phyloP scores from a whole-genome alignment of 2,888 invertebrate genomes.

The Allygus modestus region DNA sequence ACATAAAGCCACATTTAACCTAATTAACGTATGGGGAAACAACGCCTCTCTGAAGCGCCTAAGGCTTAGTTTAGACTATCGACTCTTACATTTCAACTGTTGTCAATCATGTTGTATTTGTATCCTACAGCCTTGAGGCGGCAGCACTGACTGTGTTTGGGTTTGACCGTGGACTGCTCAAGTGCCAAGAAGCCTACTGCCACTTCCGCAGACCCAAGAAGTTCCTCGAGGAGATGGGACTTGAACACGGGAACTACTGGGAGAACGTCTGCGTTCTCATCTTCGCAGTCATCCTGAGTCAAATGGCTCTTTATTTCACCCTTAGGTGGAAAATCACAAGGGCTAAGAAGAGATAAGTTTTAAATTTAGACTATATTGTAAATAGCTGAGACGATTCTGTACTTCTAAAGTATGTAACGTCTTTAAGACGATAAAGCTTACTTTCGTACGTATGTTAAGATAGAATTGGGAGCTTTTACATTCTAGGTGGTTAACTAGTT shows the following conservation, averaged over 20 bases:
- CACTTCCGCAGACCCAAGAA: constrained; percentile 70
- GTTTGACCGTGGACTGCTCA: constrained; percentile 86
- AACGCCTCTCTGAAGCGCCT: no score
- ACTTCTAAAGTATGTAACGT: neutral
- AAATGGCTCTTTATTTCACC: constrained; percentile 52
- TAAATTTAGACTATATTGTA: neutral
- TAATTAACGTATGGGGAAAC: no score
- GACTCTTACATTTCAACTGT: no score
- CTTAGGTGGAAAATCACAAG: constrained; percentile 48
- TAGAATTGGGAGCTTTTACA: neutral
- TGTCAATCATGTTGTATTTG: no score
- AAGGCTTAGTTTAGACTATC: no score
- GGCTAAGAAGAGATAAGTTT: constrained; percentile 23
- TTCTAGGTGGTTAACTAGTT: neutral
- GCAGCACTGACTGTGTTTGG: constrained; percentile 95
- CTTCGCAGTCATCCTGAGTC: constrained; percentile 3
- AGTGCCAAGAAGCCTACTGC: constrained; percentile 83
- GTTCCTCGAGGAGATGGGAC: constrained; percentile 89
- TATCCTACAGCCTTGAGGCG: constrained; percentile 89
- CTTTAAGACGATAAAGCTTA: neutral
- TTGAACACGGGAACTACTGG: constrained; percentile 81
- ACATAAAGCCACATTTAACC: no score
- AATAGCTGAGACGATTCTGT: neutral
- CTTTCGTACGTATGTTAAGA: neutral
- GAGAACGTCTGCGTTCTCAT: constrained; percentile 53